Evolutionary conservation across 1,140 invertebrate species (phyloP), one percentile per base, ranked within the genome.

Genomic region (Drosophila kanapiae): DNA sequence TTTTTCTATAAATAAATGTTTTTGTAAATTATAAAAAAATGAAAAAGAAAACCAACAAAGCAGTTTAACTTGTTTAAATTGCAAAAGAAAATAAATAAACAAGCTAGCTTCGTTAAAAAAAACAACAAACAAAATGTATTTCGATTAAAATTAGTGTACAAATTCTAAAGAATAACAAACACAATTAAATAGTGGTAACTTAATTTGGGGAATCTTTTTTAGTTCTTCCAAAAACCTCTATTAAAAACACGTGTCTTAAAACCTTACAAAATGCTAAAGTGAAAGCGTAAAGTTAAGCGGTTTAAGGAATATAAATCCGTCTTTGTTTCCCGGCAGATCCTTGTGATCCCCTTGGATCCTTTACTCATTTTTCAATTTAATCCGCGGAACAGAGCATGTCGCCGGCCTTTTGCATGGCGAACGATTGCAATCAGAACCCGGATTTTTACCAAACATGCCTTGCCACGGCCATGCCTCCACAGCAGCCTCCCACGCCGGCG

Each of bases 361-460:
- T 10, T 38, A 6, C 6, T 6, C 13, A 2, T 10, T 38, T n/a
- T 27, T 1, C 11, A 14, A 42, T 31, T 18, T 29, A 35, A 47
- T 31, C 23, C 31, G 14, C 23, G 40, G 31, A 23, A 54, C 49
- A 75, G 71, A 87, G 85, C 80, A 88, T 88, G 84, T 88, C 84
- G 80, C 84, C 84, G 48, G 84, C 84, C 74, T 88, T 76, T 57
- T 86, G 82, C 70, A 86, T 86, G 82, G 82, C 81, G 51, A 86
- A 79, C 54, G 78, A 86, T 76, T 79, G 79, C 61, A 86, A 78
- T 33, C 58, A 75, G 75, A 57, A 60, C 60, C 57, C 61, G 9
- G 53, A 56, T 75, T 47, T 78, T 7, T 75, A 84, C 35, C 70
- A 70, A 47, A 78, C 71, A 78, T 78, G 76, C 49, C 51, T 62